phyloP scores from a whole-genome alignment of 92 coral and sea anemone species.

The Heteractis magnifica region DNA sequence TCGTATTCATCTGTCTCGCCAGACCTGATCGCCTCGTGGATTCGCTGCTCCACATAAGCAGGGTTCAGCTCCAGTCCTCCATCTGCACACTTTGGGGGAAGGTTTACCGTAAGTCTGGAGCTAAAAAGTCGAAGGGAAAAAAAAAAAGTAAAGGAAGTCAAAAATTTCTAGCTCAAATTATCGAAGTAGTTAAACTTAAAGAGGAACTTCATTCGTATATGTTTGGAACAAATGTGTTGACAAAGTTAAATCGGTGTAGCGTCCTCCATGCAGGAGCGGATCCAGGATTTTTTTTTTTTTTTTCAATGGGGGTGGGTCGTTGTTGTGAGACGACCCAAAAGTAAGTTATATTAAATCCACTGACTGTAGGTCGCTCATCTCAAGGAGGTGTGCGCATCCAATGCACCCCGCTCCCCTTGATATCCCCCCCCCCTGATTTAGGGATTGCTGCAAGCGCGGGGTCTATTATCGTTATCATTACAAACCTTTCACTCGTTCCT shows the following conservation, averaged over 20 bases:
- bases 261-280: no score
- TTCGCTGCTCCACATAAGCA: conserved; percentile 93
- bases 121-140: conserved; percentile 16
- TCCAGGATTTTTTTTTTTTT: no score
- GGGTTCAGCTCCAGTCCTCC: conserved; percentile 90
- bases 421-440: background rate
- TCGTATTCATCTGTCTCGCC: conserved; percentile 94
- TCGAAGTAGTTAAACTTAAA: no score
- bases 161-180: background rate
- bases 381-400: no score
- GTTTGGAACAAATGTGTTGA: no score
- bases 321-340: no score
- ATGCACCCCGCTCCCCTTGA: no score
- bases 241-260: no score
- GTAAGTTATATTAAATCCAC: no score
- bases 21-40: conserved; percentile 78
- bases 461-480: background rate
- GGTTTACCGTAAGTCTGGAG: conserved; percentile 46
- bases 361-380: no score
- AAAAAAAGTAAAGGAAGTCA: background rate
- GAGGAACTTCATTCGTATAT: no score
- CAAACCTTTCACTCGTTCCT: conserved; percentile 24
- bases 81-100: conserved; percentile 65
- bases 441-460: background rate
- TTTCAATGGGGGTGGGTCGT: no score